Percentiles rank a stretch among this genome's conserved stretches.
phyloP scores from a whole-genome alignment of 2,113 vertebrate genomes.

The Suricata suricatta region DNA sequence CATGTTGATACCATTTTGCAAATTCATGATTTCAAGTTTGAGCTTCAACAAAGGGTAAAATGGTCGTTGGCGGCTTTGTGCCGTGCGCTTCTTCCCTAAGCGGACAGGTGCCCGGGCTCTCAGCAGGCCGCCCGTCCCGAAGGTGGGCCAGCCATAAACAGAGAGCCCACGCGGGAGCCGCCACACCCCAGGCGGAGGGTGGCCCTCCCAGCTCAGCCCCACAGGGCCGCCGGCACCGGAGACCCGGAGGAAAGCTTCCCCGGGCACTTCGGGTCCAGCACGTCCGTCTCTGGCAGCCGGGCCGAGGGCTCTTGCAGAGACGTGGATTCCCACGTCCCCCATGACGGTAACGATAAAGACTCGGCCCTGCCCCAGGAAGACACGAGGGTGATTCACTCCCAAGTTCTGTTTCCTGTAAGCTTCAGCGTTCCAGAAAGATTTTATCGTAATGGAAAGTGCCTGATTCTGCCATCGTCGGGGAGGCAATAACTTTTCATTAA shows the following conservation, averaged over 20 bases:
- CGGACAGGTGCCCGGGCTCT: accelerated
- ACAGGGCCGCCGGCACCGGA: background rate
- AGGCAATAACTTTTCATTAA: constrained; percentile 78
- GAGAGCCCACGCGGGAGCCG: too few species aligned
- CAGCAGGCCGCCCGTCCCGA: accelerated
- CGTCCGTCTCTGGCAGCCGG: background rate
- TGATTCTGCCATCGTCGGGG: constrained; percentile 73
- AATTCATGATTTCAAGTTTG: too few species aligned
- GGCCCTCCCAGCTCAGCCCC: background rate
- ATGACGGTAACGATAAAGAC: constrained; percentile 37
- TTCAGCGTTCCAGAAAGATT: constrained; percentile 66
- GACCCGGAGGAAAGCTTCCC: too few species aligned
- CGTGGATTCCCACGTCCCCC: background rate
- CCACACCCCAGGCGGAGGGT: accelerated
- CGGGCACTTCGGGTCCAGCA: background rate
- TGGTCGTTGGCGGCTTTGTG: accelerated
- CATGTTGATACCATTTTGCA: accelerated
- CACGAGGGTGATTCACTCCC: constrained; percentile 64
- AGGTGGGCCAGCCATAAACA: background rate
- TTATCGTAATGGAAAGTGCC: constrained; percentile 74
- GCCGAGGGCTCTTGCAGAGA: background rate
- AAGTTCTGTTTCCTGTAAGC: constrained; percentile 73
- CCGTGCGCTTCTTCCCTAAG: accelerated
- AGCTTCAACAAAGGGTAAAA: accelerated
- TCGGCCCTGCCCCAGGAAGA: constrained; percentile 49